Conservation (phyloP, 2,113 vertebrate genomes). For the Campylomormyrus tamandua region DNA sequence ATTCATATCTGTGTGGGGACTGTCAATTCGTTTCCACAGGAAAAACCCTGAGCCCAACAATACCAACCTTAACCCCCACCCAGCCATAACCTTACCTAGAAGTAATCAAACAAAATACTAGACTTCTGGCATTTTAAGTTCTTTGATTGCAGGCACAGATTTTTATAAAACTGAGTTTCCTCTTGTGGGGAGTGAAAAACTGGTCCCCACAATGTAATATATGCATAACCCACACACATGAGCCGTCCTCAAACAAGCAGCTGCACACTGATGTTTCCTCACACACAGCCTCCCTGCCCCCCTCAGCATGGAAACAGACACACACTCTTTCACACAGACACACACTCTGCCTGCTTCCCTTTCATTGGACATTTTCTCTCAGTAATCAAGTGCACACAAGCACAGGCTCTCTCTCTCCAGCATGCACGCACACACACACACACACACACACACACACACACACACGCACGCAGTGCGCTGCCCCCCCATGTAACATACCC, state of each 20-base stretch:
- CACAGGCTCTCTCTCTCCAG: conserved; percentile 11
- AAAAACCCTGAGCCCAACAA: background rate
- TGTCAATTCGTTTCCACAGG: background rate
- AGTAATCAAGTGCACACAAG: conserved; percentile 28
- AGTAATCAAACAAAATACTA: background rate
- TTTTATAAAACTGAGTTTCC: background rate
- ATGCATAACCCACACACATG: conserved; percentile 5
- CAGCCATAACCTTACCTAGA: background rate
- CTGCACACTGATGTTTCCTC: conserved; percentile 2
- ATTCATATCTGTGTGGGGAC: conserved; percentile 15
- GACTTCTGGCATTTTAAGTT: background rate
- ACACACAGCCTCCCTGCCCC: background rate
- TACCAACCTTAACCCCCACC: background rate
- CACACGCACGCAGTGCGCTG: conserved; percentile 23
- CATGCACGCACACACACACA: background rate
- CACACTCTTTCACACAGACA: conserved; percentile 18
- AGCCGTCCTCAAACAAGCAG: conserved; percentile 1
- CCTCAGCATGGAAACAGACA: background rate
- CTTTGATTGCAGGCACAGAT: background rate
- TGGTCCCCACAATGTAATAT: conserved; percentile 5
- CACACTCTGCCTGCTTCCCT: conserved; percentile 21
- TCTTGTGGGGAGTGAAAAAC: background rate
- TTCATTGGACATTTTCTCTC: conserved; percentile 28
- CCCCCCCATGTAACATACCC: conserved; percentile 39
- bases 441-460: conserved; percentile 6